Percentiles rank a stretch among this genome's conserved stretches.
phyloP scores from a whole-genome alignment of 2,113 vertebrate species.

The Cercopithecus mona region DNA sequence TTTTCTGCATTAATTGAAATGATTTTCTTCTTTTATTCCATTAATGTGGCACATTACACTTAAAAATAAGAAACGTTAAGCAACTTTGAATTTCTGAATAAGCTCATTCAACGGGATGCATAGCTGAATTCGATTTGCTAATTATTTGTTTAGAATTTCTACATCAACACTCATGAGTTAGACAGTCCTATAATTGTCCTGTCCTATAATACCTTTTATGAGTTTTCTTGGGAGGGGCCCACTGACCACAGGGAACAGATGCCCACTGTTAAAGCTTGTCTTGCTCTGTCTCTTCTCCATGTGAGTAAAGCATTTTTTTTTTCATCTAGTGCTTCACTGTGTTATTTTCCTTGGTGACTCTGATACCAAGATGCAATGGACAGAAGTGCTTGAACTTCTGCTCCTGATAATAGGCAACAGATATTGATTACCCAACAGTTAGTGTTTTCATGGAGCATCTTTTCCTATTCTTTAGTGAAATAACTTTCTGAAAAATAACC shows the following conservation, averaged over 20 bases:
- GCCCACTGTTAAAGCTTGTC: neutral
- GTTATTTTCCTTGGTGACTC: neutral
- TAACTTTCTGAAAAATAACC: neutral
- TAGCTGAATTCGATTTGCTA: neutral
- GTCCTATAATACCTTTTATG: neutral
- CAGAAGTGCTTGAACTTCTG: neutral
- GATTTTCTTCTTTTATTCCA: neutral
- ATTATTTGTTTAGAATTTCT: neutral
- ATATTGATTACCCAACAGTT: neutral
- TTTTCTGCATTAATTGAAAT: neutral
- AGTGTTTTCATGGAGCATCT: neutral
- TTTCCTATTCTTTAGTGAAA: neutral
- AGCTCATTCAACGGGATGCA: neutral
- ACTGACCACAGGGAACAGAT: neutral
- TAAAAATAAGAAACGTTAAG: neutral
- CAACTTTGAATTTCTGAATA: neutral
- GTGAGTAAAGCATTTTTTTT: too few relatives aligned
- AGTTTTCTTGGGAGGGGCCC: neutral
- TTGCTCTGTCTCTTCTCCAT: neutral
- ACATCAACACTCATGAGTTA: neutral
- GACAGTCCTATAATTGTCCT: neutral
- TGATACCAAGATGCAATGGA: neutral
- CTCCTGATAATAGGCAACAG: neutral
- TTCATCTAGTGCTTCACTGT: neutral
- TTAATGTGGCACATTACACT: neutral